phyloP scores from a whole-genome alignment of 2,888 invertebrate species.

The Caenorhabditis parvicauda region DNA sequence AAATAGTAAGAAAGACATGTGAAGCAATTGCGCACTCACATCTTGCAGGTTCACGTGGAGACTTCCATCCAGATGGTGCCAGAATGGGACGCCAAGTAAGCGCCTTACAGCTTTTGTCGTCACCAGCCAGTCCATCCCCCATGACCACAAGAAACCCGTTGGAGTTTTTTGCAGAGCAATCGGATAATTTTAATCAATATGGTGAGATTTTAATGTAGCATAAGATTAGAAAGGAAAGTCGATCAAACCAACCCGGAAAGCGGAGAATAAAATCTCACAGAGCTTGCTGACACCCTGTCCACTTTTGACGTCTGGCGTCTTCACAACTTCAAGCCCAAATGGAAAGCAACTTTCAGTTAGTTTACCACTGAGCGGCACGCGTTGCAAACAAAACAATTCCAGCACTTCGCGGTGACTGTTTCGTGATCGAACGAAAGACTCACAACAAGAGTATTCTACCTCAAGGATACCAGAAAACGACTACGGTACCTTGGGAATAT shows the following conservation, averaged over 20 bases:
- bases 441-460: slow-evolving; percentile 29
- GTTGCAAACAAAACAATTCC: slow-evolving; percentile 4
- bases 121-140: slow-evolving; percentile 26
- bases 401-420: slow-evolving; percentile 37
- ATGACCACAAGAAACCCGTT: no score
- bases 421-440: slow-evolving; percentile 30
- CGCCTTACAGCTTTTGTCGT: slow-evolving; percentile 21
- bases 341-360: slow-evolving; percentile 39
- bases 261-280: no score
- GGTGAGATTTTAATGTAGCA: no score
- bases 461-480: slow-evolving; percentile 34
- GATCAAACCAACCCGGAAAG: no score
- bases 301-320: slow-evolving; percentile 31
- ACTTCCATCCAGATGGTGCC: slow-evolving; percentile 34
- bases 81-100: slow-evolving; percentile 23
- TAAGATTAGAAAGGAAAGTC: no score
- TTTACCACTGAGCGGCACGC: no score
- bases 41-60: slow-evolving; percentile 27
- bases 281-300: no score
- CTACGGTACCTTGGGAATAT: slow-evolving; percentile 32
- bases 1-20: slow-evolving; percentile 23
- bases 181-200: no score
- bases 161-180: no score
- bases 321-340: slow-evolving; percentile 37
- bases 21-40: background rate